Evolutionary conservation across 1,140 invertebrate species (phyloP).

Genomic region (Nephila pilipes): DNA sequence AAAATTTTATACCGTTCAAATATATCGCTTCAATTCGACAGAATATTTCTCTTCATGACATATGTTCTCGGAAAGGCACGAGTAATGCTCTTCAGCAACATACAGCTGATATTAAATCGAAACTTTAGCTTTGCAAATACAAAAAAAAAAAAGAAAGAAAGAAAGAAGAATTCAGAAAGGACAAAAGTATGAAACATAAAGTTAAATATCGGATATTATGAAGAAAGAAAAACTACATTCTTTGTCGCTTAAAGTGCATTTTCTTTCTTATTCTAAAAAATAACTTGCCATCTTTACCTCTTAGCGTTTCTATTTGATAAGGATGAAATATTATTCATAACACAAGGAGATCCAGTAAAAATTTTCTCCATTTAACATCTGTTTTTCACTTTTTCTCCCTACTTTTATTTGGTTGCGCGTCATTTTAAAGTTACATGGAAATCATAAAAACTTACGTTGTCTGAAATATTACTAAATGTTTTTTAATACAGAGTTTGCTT

Average conservation of each 20-base stretch:
- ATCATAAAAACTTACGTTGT: neutral
- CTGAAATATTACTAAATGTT: neutral
- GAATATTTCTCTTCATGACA: neutral
- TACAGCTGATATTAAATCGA: slow-evolving; percentile 18
- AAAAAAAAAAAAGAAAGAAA: neutral
- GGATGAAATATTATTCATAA: slow-evolving; percentile 24
- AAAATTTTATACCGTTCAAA: neutral
- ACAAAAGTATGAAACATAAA: slow-evolving; percentile 14
- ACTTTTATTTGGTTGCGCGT: neutral
- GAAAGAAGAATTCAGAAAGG: too few relatives aligned
- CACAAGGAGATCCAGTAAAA: neutral
- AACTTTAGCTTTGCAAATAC: neutral
- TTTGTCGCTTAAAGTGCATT: slow-evolving; percentile 12
- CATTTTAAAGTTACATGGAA: neutral
- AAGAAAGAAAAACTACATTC: slow-evolving; percentile 26
- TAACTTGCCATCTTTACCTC: slow-evolving; percentile 20
- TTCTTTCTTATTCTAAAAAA: slow-evolving; percentile 10
- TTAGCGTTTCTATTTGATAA: slow-evolving; percentile 37
- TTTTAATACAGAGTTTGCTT: neutral
- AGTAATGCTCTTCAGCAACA: neutral
- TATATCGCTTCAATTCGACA: neutral
- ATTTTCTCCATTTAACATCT: neutral
- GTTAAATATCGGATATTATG: neutral
- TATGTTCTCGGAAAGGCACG: neutral
- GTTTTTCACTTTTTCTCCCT: neutral